phyloP scores from a whole-genome alignment of 2,888 invertebrate genomes.

The Meghimatium bilineatum region DNA sequence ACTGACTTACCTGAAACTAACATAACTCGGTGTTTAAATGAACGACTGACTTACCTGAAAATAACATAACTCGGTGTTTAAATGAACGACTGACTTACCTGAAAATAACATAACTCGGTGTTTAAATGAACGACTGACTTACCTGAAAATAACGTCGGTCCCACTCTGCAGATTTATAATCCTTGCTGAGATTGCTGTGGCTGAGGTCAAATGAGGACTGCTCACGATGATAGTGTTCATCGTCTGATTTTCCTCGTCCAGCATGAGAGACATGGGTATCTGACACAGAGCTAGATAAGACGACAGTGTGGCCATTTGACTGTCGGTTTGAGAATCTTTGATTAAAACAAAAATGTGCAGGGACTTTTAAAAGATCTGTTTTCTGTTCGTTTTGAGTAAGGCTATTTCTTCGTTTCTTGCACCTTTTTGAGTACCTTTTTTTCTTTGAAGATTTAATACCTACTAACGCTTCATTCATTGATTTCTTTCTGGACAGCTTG shows the following conservation, averaged over 20 bases:
- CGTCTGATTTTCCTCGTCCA: neutral
- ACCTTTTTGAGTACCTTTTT: conserved; percentile 37
- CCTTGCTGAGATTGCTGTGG: conserved; percentile 51
- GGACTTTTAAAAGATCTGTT: conserved; percentile 29
- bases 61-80: no score
- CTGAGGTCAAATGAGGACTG: conserved; percentile 42
- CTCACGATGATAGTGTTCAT: neutral
- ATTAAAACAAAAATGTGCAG: neutral
- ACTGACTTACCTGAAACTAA: no score
- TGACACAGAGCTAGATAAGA: conserved; percentile 16
- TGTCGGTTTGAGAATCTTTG: neutral
- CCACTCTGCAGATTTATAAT: conserved; percentile 66
- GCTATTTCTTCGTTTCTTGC: conserved; percentile 30
- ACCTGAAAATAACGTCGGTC: conserved; percentile 65
- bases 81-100: no score
- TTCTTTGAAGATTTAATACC: neutral
- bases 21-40: no score
- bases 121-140: neutral
- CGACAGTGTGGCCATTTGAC: neutral
- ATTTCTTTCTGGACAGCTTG: neutral
- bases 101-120: no score
- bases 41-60: no score
- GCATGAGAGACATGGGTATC: conserved; percentile 41
- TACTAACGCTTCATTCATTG: neutral
- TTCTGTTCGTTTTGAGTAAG: neutral